Base-by-base conservation (phyloP, 2,797 vertebrate genomes). In the Leptoclinus maculatus region DNA sequence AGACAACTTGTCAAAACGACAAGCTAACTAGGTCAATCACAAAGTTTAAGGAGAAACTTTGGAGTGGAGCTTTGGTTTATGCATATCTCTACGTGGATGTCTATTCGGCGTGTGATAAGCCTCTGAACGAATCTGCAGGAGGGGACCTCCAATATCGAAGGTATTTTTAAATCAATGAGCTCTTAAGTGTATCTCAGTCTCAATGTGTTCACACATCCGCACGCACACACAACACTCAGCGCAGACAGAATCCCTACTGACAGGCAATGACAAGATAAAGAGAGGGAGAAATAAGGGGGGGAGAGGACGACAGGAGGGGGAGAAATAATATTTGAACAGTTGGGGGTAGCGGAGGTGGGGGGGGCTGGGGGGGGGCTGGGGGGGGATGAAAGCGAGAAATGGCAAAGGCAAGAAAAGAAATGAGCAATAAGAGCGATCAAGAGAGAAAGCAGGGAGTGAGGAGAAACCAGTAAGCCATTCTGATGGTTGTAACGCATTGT, bases 161-260 rank as follows among this genome's bases (percentile, higher is more conserved):
- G 94, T 95, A 95, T 95, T 95, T 95, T 95, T 95, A 95, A 95
- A 95, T 96, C 94, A 95, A 95, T 95, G 91, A 93, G 93, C 89
- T 90, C 91, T 93, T 94, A 94, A 93, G 93, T 93, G 88, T 88
- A 93, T 95, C 92, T 93, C 89, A 88, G 91, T 93, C 91, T 92
- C 90, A 90, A 92, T 90, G 91, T 91, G 89, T 91, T 86, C 88
- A 85, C 88, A 90, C 85, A 80, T 71, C 88, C 70, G 80, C 88
- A 76, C 80, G 66, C 92, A 88, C 89, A 88, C 89, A 92, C 92
- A 92, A 91, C 89, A 91, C 89, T 89, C 87, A 41, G 88, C 83
- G 84, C 89, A 93, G 92, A 92, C 79, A 86, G 87, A 94, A 94
- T 94, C 95, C 94, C 94, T 87, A 94, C 91, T 96, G 91, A 95